These are phyloP conservation scores for Paracanthobrama guichenoti DNA, from an alignment of 2,113 vertebrate species.

Conservation along the genomic window DNA sequence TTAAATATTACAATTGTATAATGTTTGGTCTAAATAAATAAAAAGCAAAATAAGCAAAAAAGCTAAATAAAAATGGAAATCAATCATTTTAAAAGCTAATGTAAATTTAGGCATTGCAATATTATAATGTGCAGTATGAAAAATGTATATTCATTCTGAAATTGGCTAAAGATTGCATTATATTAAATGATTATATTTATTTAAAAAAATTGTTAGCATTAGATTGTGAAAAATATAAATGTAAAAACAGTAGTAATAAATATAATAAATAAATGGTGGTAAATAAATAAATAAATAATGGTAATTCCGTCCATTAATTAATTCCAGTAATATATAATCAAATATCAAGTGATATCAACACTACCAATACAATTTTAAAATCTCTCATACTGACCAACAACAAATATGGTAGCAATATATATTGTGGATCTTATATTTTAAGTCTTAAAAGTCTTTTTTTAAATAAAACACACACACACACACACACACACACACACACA, in stretches of 20 bases:
- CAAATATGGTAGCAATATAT: not conserved
- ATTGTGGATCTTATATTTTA: too few relatives aligned
- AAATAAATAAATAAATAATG: not conserved
- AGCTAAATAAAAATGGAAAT: not conserved
- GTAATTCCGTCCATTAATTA: too few relatives aligned
- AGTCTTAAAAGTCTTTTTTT: too few relatives aligned
- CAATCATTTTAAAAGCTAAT: not conserved
- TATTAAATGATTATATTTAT: too few relatives aligned
- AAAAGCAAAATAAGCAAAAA: not conserved
- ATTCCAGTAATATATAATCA: too few relatives aligned
- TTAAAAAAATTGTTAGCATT: not conserved
- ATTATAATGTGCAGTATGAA: not conserved
- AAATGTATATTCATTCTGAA: not conserved
- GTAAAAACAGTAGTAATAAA: too few relatives aligned
- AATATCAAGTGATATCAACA: too few relatives aligned
- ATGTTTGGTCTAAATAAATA: not conserved
- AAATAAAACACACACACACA: too few relatives aligned
- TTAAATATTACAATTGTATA: not conserved
- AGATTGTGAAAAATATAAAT: not conserved
- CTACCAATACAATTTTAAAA: too few relatives aligned
- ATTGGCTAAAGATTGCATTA: not conserved
- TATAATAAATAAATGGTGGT: not conserved
- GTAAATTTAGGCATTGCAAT: not conserved
- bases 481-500: too few relatives aligned
- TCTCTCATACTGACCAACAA: too few relatives aligned